phyloP scores from a whole-genome alignment of 1,140 invertebrate genomes.

The Drosophila sucinea region DNA sequence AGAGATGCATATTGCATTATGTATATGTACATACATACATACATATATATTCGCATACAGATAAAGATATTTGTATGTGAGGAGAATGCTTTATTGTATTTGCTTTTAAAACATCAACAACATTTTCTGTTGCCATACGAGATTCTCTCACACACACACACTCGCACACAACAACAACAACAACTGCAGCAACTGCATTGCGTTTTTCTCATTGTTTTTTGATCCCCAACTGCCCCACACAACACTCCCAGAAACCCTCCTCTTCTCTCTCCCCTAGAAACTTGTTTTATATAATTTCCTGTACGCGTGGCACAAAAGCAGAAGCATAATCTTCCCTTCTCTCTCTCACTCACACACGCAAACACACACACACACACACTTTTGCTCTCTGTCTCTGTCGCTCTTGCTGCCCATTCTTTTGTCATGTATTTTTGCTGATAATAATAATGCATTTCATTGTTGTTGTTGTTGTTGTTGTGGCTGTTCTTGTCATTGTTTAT shows the following conservation, averaged over 20 bases:
- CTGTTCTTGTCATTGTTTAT: constrained; percentile 65
- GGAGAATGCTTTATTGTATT: constrained; percentile 55
- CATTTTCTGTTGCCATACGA: constrained; percentile 62
- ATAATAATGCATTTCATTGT: constrained; percentile 75
- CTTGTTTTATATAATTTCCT: constrained; percentile 80
- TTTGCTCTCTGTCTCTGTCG: constrained; percentile 18
- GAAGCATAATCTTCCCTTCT: constrained; percentile 50
- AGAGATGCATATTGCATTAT: constrained; percentile 58
- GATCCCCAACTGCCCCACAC: background rate
- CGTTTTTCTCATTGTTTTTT: constrained; percentile 74
- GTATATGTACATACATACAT: constrained; percentile 27
- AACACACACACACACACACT: constrained; percentile 3
- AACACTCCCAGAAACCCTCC: background rate
- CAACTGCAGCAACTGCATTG: constrained; percentile 57
- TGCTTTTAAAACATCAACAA: constrained; percentile 63
- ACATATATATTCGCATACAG: constrained; percentile 30
- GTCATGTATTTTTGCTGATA: constrained; percentile 76
- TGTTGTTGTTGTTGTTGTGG: constrained; percentile 45
- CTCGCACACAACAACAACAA: constrained; percentile 12
- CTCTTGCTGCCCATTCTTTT: constrained; percentile 56
- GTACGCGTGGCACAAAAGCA: constrained; percentile 75
- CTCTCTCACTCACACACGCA: constrained; percentile 12
- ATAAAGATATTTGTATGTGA: constrained; percentile 30
- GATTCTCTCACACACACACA: constrained; percentile 30
- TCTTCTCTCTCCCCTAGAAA: constrained; percentile 34